Base-by-base conservation (phyloP, 2,888 invertebrate species). In the Cerceris ruficornis region DNA sequence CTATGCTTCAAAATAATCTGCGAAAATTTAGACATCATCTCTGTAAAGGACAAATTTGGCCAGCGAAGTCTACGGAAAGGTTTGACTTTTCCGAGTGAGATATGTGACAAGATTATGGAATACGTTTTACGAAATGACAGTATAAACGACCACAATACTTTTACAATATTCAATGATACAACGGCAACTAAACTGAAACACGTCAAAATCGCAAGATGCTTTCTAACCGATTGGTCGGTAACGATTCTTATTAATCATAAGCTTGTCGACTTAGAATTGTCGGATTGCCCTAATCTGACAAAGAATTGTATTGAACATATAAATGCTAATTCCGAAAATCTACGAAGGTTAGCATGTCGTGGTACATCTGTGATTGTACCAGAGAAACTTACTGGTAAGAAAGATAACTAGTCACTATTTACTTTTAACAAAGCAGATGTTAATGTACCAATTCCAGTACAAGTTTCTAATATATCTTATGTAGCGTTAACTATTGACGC, bases 191-290 rank as follows among this genome's bases (percentile, higher is more conserved):
- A 95, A 69, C 92, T 98, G 60, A 95, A 95, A 87, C 93, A 94
- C 73, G 95, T 97, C 11, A 94, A 94, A 88, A 93, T 98, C 82
- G 93, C 95, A 66, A 95, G 96, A 89, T 95, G 96, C 39, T 94
- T 94, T 52, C 94, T 98, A 58, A 95, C 95, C 9, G 96, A 96
- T 90, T 93, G 94, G 76, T 96, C 96, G 71, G 92, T 98, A 62
- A 93, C 94, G 83, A 94, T 94, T 66, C 92, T 98, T 14, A 93
- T 96, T 91, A 94, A 94, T 64, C 98, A 98, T 92, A 95, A 95
- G 81, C 94, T 97, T 52, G 93, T 94, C 13, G 96, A 96, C 80
- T 92, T 98, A 61, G 96, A 97, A 84, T 93, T 98, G 80, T 94
- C 95, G 71, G 95, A 96, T 86, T 97, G 97, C 91, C 94, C 94